phyloP scores from a whole-genome alignment of 1,140 invertebrate genomes.

The Coptotermes formosanus region DNA sequence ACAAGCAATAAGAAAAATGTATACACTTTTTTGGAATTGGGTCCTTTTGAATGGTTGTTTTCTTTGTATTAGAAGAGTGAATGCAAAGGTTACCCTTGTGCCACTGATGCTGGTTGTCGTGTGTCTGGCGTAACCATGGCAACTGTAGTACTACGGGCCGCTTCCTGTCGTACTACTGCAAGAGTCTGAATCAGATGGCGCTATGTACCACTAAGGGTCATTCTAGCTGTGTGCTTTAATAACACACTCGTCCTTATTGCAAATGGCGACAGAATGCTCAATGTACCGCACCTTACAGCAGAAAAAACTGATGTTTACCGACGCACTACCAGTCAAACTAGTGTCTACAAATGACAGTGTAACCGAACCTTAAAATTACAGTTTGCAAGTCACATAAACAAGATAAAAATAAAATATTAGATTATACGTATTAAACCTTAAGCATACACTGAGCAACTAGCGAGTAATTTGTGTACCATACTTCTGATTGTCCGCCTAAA shows the following conservation, averaged over 20 bases:
- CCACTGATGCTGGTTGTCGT: not conserved
- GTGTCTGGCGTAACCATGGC: not conserved
- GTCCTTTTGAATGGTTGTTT: no score
- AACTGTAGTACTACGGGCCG: not conserved
- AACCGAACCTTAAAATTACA: slow-evolving; percentile 4
- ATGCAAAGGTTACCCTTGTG: not conserved
- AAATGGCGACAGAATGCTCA: slow-evolving; percentile 14
- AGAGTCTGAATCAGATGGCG: not conserved
- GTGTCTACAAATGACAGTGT: not conserved
- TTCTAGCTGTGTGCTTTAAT: not conserved
- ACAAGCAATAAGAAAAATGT: no score
- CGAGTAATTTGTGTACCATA: no score
- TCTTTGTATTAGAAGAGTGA: no score
- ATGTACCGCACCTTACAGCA: not conserved
- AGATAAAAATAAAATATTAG: not conserved
- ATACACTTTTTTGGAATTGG: no score
- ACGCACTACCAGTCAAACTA: not conserved
- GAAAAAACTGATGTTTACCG: not conserved
- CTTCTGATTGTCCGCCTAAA: no score
- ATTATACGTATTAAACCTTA: no score
- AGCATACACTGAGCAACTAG: no score
- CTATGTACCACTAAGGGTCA: not conserved
- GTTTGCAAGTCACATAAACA: not conserved
- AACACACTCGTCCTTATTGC: not conserved
- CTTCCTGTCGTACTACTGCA: slow-evolving; percentile 6